These are phyloP conservation scores for Eilema caniola DNA, from an alignment of 2,888 invertebrate species.

Conservation along the genomic window DNA sequence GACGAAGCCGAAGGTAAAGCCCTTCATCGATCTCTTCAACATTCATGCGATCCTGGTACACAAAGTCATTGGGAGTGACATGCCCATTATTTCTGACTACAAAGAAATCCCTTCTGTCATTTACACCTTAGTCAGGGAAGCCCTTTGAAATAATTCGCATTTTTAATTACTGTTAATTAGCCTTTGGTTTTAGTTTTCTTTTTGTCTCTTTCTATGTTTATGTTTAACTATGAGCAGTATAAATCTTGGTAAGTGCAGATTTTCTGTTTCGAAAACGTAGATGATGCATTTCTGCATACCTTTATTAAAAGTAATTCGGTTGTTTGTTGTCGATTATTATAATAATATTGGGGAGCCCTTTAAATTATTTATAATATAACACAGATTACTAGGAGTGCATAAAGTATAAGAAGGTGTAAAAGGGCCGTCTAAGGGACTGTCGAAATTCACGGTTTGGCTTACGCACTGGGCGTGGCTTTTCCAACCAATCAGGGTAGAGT, in stretches of 20 bases:
- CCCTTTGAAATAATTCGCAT: slow-evolving; percentile 59
- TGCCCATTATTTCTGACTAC: slow-evolving; percentile 85
- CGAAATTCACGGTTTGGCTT: slow-evolving; percentile 78
- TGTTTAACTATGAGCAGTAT: not conserved
- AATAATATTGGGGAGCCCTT: slow-evolving; percentile 76
- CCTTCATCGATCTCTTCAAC: slow-evolving; percentile 55
- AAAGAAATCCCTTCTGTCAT: slow-evolving; percentile 77
- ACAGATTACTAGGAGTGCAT: slow-evolving; percentile 81
- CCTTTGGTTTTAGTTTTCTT: slow-evolving; percentile 15
- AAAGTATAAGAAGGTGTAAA: slow-evolving; percentile 68
- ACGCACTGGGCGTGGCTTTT: slow-evolving; percentile 83
- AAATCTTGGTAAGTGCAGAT: not conserved
- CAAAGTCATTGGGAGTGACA: slow-evolving; percentile 88
- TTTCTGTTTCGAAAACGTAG: not conserved
- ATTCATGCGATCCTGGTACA: slow-evolving; percentile 77
- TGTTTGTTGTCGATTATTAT: slow-evolving; percentile 66
- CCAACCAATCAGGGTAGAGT: slow-evolving; percentile 73
- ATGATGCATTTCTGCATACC: not conserved
- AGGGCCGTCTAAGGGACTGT: slow-evolving; percentile 82
- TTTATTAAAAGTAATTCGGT: slow-evolving; percentile 32
- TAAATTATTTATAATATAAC: slow-evolving; percentile 88
- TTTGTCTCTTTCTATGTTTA: not conserved
- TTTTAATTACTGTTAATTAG: slow-evolving; percentile 71
- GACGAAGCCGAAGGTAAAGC: slow-evolving; percentile 42
- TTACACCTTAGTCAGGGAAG: slow-evolving; percentile 71